phyloP scores from a whole-genome alignment of 2,113 vertebrate genomes.

The Setophaga coronata region DNA sequence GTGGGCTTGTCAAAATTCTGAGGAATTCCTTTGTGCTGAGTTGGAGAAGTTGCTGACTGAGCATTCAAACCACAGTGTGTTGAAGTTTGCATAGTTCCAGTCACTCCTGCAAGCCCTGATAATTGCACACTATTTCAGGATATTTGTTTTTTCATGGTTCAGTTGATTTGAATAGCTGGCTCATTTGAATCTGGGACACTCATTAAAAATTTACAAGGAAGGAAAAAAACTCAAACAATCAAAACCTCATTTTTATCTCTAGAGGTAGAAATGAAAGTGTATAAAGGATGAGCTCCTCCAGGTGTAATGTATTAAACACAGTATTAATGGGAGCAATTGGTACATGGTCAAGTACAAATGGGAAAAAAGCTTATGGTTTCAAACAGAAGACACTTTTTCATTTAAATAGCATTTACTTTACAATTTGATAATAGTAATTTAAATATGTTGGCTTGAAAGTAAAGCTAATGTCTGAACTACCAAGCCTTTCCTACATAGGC shows the following conservation, averaged over 20 bases:
- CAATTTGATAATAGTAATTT: neutral
- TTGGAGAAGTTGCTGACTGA: neutral
- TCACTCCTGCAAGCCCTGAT: neutral
- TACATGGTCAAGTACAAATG: neutral
- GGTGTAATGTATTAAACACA: neutral
- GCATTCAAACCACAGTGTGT: neutral
- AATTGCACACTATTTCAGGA: neutral
- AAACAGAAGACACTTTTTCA: neutral
- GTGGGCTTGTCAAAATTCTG: neutral
- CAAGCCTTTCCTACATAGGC: neutral
- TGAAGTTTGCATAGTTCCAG: neutral
- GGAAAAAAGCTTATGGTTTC: neutral
- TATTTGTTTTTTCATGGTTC: neutral
- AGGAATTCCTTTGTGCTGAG: neutral
- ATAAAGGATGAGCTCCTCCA: neutral
- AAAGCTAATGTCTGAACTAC: neutral
- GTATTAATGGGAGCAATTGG: neutral
- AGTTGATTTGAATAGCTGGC: neutral
- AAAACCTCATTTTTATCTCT: neutral
- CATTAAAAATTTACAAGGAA: neutral
- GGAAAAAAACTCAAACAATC: fast-evolving
- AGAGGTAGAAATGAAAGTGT: neutral
- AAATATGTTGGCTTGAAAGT: neutral
- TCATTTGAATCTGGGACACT: neutral
- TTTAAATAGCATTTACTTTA: neutral